Conservation (phyloP, 2,888 invertebrate species). For the Epirrita christyi region DNA sequence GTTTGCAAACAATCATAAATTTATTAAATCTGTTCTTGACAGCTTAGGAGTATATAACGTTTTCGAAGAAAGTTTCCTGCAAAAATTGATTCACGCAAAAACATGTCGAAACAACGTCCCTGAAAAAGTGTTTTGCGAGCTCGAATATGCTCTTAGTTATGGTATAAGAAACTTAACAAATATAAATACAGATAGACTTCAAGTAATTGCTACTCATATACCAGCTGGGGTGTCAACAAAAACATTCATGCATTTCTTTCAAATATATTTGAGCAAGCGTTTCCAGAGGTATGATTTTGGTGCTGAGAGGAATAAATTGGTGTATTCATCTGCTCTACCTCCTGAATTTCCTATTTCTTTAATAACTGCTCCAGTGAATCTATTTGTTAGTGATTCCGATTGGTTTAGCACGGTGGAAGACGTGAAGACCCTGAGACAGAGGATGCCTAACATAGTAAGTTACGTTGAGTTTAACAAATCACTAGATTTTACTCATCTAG, state of each 20-base stretch:
- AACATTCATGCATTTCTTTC: conserved; percentile 67
- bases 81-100: conserved; percentile 56
- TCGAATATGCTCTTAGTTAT: conserved; percentile 62
- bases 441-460: conserved; percentile 55
- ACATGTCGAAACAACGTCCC: conserved; percentile 55
- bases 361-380: conserved; percentile 58
- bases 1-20: conserved; percentile 50
- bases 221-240: conserved; percentile 68
- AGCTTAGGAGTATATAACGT: conserved; percentile 60
- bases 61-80: conserved; percentile 53
- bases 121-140: conserved; percentile 57
- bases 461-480: conserved; percentile 56
- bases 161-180: conserved; percentile 61
- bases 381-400: conserved; percentile 67
- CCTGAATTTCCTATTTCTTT: conserved; percentile 62
- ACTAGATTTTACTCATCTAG: conserved; percentile 69
- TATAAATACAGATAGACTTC: conserved; percentile 57
- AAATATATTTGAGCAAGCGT: conserved; percentile 59
- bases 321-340: conserved; percentile 56
- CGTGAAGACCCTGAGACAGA: conserved; percentile 50
- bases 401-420: conserved; percentile 65
- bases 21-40: conserved; percentile 49
- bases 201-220: conserved; percentile 66
- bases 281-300: conserved; percentile 71
- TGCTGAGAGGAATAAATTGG: conserved; percentile 45